Evolutionary conservation across 2,113 vertebrate genomes (phyloP).

Genomic region (Gavia stellata): DNA sequence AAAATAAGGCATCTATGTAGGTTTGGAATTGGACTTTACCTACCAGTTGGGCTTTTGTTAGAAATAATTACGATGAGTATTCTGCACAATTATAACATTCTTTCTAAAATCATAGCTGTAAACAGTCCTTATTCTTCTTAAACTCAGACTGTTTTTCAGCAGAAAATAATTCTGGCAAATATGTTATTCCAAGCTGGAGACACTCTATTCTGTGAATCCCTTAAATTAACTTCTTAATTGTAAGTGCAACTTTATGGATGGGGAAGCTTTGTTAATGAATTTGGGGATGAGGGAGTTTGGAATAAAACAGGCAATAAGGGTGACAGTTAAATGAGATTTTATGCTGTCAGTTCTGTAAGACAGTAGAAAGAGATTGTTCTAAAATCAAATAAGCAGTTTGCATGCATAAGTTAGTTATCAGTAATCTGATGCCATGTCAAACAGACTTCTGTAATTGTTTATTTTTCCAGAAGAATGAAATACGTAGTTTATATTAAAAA

Average conservation of each 20-base stretch:
- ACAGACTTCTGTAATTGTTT: neutral
- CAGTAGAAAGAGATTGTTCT: neutral
- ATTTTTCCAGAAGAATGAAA: slow-evolving; percentile 1
- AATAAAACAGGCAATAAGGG: neutral
- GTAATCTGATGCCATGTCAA: neutral
- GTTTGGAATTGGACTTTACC: neutral
- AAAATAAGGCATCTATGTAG: neutral
- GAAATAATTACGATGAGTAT: neutral
- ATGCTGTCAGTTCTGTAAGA: neutral
- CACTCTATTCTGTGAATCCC: neutral
- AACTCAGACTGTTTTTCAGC: neutral
- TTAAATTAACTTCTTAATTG: neutral
- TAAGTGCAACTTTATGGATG: neutral
- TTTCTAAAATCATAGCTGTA: neutral
- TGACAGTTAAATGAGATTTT: neutral
- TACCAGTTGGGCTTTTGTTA: neutral
- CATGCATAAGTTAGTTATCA: neutral
- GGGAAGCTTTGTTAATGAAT: neutral
- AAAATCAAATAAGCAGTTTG: neutral
- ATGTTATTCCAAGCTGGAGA: neutral
- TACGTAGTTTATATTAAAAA: neutral
- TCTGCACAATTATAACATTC: neutral
- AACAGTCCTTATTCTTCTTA: neutral
- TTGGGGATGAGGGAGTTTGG: neutral
- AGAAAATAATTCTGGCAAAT: neutral